Percentiles rank a stretch among this genome's conserved stretches.
Evolutionary conservation across 1,140 invertebrate species (phyloP).

Genomic region (Brachionus calyciflorus): DNA sequence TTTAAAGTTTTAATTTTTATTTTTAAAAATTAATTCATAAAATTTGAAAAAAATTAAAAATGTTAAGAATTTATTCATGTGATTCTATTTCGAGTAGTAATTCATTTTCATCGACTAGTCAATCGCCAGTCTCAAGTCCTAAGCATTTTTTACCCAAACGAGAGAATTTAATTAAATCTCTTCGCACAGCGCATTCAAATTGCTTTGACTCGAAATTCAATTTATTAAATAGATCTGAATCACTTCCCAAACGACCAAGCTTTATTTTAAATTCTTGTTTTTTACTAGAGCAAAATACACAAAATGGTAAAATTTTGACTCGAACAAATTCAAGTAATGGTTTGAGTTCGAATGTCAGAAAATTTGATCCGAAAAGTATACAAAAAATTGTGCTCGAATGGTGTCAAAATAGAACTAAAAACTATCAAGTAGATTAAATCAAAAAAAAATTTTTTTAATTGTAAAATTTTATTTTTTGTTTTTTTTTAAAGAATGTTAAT

Average conservation of each 20-base stretch:
- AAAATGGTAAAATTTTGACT: not conserved
- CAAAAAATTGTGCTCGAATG: slow-evolving; percentile 44
- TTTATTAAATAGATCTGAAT: no score
- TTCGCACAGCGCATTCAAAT: no score
- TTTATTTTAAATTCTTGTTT: not conserved
- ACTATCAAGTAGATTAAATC: slow-evolving; percentile 3
- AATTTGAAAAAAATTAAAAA: no score
- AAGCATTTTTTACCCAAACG: slow-evolving; percentile 28
- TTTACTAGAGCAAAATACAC: not conserved
- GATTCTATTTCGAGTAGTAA: not conserved
- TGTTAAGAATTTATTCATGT: slow-evolving; percentile 41
- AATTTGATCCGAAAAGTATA: slow-evolving; percentile 28
- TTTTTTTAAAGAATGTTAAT: slow-evolving; percentile 70
- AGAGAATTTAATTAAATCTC: not conserved
- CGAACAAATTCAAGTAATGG: slow-evolving; percentile 1
- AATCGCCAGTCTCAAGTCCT: not conserved
- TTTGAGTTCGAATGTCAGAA: slow-evolving; percentile 8
- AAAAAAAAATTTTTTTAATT: not conserved
- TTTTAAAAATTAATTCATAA: no score
- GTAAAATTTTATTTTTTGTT: not conserved
- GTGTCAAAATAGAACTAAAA: slow-evolving; percentile 40
- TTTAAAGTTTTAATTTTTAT: no score
- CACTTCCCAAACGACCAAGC: no score
- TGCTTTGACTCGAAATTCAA: not conserved
- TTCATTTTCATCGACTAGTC: not conserved